phyloP scores from a whole-genome alignment of 1,140 invertebrate genomes.

The Drosophila saltans region DNA sequence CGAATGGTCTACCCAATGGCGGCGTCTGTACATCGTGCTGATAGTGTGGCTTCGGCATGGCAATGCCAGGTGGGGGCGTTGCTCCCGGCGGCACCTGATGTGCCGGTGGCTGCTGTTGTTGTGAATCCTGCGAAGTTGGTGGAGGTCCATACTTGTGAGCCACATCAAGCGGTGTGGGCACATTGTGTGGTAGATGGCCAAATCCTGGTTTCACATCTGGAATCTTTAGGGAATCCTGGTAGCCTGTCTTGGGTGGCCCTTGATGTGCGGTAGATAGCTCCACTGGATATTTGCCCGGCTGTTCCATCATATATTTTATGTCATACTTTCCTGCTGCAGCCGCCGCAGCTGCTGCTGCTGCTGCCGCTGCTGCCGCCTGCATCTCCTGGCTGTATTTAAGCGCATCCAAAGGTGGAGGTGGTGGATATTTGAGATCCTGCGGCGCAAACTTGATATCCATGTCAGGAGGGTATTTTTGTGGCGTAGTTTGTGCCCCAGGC shows the following conservation, averaged over 20 bases:
- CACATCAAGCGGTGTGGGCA: slow-evolving; percentile 43
- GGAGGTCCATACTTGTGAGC: slow-evolving; percentile 59
- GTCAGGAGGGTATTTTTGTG: slow-evolving; percentile 76
- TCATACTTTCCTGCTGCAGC: slow-evolving; percentile 77
- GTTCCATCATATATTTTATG: slow-evolving; percentile 81
- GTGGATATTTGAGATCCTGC: slow-evolving; percentile 79
- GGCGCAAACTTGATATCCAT: slow-evolving; percentile 77
- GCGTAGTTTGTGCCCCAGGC: slow-evolving; percentile 38
- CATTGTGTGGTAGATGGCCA: slow-evolving; percentile 62
- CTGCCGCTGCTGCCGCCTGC: slow-evolving; percentile 67
- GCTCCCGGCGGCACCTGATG: slow-evolving; percentile 70
- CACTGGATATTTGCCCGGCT: slow-evolving; percentile 70
- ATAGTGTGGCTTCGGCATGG: slow-evolving; percentile 81
- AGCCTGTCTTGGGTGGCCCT: slow-evolving; percentile 56
- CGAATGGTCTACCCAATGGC: slow-evolving; percentile 74
- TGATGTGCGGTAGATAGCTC: slow-evolving; percentile 52
- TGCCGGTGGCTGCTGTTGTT: slow-evolving; percentile 36
- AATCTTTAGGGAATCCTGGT: slow-evolving; percentile 73
- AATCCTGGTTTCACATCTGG: slow-evolving; percentile 76
- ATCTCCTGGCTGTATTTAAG: slow-evolving; percentile 82
- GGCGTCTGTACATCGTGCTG: slow-evolving; percentile 79
- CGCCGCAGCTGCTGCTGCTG: slow-evolving; percentile 57
- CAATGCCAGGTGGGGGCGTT: slow-evolving; percentile 70
- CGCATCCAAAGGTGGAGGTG: slow-evolving; percentile 68
- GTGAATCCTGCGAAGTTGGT: slow-evolving; percentile 36